Percentiles rank a stretch among this genome's conserved stretches.
Conservation (phyloP, 2,888 invertebrate species). For the Cantharis rustica region DNA sequence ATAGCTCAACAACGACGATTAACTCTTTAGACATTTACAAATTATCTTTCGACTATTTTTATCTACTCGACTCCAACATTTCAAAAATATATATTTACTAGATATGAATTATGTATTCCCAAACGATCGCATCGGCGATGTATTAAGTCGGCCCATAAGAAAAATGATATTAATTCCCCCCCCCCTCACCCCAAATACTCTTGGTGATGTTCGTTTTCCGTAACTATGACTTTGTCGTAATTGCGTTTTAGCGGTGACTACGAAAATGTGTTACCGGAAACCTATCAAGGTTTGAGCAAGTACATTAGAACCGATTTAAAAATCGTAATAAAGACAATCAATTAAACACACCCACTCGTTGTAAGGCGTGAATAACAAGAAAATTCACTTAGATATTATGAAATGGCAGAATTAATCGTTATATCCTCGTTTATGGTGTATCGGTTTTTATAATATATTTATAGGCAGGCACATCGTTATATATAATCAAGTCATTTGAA, state of each 20-base stretch:
- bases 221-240: not conserved
- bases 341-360: slow-evolving; percentile 1
- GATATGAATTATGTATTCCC: not conserved
- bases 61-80: not conserved
- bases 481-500: not conserved
- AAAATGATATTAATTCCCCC: too few relatives aligned
- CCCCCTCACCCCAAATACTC: too few relatives aligned
- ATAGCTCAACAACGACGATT: slow-evolving; percentile 1
- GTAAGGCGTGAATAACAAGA: slow-evolving; percentile 2
- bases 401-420: not conserved
- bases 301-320: slow-evolving; percentile 2
- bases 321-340: slow-evolving; percentile 2
- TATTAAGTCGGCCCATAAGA: too few relatives aligned
- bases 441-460: not conserved
- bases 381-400: not conserved
- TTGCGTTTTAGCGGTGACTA: not conserved
- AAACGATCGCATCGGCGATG: not conserved
- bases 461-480: not conserved
- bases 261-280: not conserved
- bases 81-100: not conserved
- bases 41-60: not conserved
- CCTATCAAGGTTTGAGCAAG: not conserved
- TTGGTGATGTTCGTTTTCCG: not conserved
- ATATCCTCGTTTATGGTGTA: not conserved
- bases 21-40: slow-evolving; percentile 3